Base-by-base conservation (phyloP, 53 echinoderm and acorn worm genomes). In the Patiria pectinifera region DNA sequence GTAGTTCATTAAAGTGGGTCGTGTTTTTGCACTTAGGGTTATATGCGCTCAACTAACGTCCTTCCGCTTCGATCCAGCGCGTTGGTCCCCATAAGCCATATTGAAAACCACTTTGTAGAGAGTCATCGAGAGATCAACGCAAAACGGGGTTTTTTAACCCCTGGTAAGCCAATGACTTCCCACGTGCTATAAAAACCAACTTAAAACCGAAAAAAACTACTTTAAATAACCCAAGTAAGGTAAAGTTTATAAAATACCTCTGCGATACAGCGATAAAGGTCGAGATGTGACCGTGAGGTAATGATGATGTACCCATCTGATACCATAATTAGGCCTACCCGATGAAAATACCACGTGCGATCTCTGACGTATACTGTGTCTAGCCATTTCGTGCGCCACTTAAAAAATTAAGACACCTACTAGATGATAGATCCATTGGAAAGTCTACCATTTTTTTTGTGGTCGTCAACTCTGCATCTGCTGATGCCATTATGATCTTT, bases 1-100 rank as follows among this genome's bases (percentile, higher is more conserved):
- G 11, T 82, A 82, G 59, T 21, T 82, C 82, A 82, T 82, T 80
- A 80, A 53, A 82, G 59, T 59, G 4, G 82, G 82, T 82, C 59
- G 44, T 19, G 47, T 82, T 46, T 46, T 79, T 76, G 44, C 26
- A 76, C 77, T 23, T 15, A 45, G 76, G 3, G 76, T 76, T 66
- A 1, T 8, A 8, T 60, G 70, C 6, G 77, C 35, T 11, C 79
- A 78, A 15, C 46, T 45, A n/a, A 23, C 60, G 58, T 82, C 82
- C 59, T 82, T 82, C 25, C n/a, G 26, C 22, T 53, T 53, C 53
- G 53, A 53, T 53, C 35, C 35, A 35, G 53, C 66, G 74, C 74
- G 74, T 74, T 74, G 74, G 74, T 23, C 74, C 22, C 4, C 9
- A 2, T 24, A 21, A 15, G 23, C 21, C 60, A 59, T 22, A 58